Conservation (phyloP, 2,888 invertebrate genomes). For the Ormia ochracea region DNA sequence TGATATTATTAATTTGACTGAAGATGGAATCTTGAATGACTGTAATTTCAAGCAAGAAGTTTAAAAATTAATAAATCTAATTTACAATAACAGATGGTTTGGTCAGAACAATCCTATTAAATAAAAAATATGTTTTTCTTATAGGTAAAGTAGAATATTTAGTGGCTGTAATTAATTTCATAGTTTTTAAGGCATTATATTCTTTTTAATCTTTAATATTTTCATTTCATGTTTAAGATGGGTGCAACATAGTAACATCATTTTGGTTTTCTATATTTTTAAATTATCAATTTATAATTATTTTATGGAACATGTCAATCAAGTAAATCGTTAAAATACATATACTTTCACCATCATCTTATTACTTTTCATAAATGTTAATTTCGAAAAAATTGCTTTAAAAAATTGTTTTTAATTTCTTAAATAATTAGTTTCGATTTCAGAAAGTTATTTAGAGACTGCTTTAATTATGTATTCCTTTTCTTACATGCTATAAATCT, state of each 20-base stretch:
- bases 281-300: conserved; percentile 11
- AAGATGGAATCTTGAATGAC: too few species aligned
- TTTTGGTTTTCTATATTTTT: conserved; percentile 16
- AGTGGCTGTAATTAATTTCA: neutral
- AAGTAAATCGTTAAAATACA: conserved; percentile 38
- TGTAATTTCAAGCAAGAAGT: too few species aligned
- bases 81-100: too few species aligned
- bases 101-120: too few species aligned
- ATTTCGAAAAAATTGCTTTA: conserved; percentile 54
- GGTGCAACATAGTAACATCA: conserved; percentile 49
- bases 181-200: conserved; percentile 49
- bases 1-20: too few species aligned
- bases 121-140: too few species aligned
- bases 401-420: conserved; percentile 28
- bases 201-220: conserved; percentile 14
- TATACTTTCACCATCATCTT: conserved; percentile 27
- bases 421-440: conserved; percentile 28
- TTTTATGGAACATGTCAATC: conserved; percentile 43
- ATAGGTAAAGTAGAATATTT: neutral
- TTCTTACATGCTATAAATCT: conserved; percentile 1
- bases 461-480: conserved; percentile 14
- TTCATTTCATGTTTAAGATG: conserved; percentile 41
- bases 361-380: conserved; percentile 18
- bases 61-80: too few species aligned
- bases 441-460: conserved; percentile 6